Evolutionary conservation across 2,888 invertebrate genomes (phyloP).

Genomic region (Hydroisotoma schaefferi): DNA sequence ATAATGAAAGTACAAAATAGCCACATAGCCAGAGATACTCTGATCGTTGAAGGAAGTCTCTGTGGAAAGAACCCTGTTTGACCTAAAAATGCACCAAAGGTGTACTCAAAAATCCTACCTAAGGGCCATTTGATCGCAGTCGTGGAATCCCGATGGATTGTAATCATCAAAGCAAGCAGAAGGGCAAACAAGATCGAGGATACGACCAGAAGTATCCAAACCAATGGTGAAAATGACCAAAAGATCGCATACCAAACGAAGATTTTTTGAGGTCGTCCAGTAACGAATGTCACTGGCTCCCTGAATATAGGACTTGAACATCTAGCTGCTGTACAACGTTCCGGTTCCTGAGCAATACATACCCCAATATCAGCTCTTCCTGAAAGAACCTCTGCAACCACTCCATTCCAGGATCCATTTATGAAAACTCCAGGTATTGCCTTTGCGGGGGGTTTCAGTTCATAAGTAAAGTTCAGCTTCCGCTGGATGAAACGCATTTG

Average conservation of each 20-base stretch:
- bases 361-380: constrained; percentile 28
- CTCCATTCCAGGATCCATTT: constrained; percentile 31
- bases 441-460: constrained; percentile 15
- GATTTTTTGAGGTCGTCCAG: constrained; percentile 20
- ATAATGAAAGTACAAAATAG: too few relatives aligned
- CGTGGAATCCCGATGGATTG: too few relatives aligned
- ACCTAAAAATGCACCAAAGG: too few relatives aligned
- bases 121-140: too few relatives aligned
- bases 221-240: constrained; percentile 16
- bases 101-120: too few relatives aligned
- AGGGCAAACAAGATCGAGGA: background rate
- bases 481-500: background rate
- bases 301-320: background rate
- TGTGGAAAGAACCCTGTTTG: too few relatives aligned
- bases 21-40: too few relatives aligned
- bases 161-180: too few relatives aligned
- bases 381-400: constrained; percentile 15
- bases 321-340: constrained; percentile 27
- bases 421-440: too few relatives aligned
- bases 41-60: too few relatives aligned
- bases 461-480: constrained; percentile 22
- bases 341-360: too few relatives aligned
- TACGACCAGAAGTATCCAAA: constrained; percentile 13
- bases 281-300: background rate
- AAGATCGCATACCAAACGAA: constrained; percentile 28